Base-by-base conservation (phyloP, 35 echinoderm and acorn worm species). In the Ophioderma brevispina region DNA sequence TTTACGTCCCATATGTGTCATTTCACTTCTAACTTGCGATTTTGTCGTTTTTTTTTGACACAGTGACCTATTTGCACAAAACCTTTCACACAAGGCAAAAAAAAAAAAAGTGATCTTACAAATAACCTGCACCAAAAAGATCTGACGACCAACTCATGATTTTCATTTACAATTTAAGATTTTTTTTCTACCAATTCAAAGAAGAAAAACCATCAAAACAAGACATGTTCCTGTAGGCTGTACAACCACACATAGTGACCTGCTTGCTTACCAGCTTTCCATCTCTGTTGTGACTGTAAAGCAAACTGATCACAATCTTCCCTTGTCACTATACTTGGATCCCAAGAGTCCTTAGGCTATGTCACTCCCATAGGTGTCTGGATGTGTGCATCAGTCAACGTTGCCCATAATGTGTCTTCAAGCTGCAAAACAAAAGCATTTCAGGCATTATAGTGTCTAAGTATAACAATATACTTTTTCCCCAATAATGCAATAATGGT, bases 301-400 rank as follows among this genome's bases (percentile, higher is more conserved):
- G 97, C 89, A 88, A 95, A 95, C 55, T 99, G 64, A 80, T 99
- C 97, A 76, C 93, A 92, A 33, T 99, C 97, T 78, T 95, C 78
- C 36, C 97, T 87, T 31, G 93, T 99, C 88, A 25, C 86, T 87
- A 46, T 95, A 99, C 55, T 99, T 87, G 0, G 87, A 91, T 14
- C 97, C 97, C 0, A 0, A 99, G 90, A 10, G 94, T 99, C 83
- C 95, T 94, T 39, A n/a, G n/a, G 97, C 97, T 1, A 94, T 99
- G 31, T 95, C 92, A n/a, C n/a, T 0, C 93, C 97, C 97, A 99
- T 99, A 0, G 97, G 97, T 0, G 97, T 99, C 80, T 99, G 92
- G 36, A 99, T 99, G 87, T 99, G 97, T n/a, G 89, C 77, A 36
- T 99, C 97, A 0, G 97, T 99, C 31, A 99, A 84, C 0, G 97